Base-by-base conservation (phyloP, 2,888 invertebrate genomes). In the Melinopterus prodromus region DNA sequence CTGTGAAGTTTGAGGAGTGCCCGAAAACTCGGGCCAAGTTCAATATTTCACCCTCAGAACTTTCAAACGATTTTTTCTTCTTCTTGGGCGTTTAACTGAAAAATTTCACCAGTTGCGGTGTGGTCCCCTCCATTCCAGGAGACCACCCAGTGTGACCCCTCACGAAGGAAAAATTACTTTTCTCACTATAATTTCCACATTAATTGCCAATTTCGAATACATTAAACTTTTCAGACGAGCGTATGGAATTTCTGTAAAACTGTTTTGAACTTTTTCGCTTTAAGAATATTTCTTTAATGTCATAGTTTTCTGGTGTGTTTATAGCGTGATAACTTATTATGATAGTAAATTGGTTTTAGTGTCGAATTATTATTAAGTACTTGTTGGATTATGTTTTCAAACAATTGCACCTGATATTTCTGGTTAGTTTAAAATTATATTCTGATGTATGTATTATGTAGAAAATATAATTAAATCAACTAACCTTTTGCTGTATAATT, bases 1-100 rank as follows among this genome's bases (percentile, higher is more conserved):
- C 86, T 85, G 86, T 53, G 37, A 77, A 87, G 85, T 85, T 86
- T 85, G 83, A 82, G 84, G 84, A 82, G 84, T 81, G 84, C 84
- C 85, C 85, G 86, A 85, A 85, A 83, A 36, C 86, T 76, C 85
- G 81, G 83, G 79, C 82, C 81, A 84, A 83, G 83, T 83, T 80
- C 82, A 81, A 84, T 85, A 84, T 85, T 85, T 85, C 84, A 84
- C 84, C 83, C 80, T 78, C 70, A 70, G 78, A 53, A 53, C 53
- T 53, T 53, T 53, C 53, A 53, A 53, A 12, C 53, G 53, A 53
- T 53, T 53, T 53, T 53, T 53, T n/a, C n/a, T 53, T 53, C 53
- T 53, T 12, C 53, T 53, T 7, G 53, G 12, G 5, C 53, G 53
- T 53, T 53, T 9, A 53, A 53, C 53, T 53, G 53, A 53, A 53